These are phyloP conservation scores for Capitulum mitella DNA, from an alignment of 2,888 invertebrate genomes.

Conservation along the genomic window DNA sequence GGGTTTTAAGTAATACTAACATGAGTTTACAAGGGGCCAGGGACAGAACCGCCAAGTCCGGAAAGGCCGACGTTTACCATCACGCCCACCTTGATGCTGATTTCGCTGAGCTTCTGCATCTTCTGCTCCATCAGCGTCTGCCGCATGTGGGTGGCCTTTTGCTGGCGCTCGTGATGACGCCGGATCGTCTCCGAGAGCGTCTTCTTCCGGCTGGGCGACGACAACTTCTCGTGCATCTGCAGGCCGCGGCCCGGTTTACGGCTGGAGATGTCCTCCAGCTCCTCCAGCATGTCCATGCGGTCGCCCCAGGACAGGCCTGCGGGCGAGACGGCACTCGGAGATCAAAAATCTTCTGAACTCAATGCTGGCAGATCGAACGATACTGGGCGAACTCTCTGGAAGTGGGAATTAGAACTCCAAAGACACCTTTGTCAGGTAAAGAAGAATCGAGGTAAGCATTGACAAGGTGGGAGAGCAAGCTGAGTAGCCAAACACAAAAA, in stretches of 20 bases:
- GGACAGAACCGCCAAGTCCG: too few relatives aligned
- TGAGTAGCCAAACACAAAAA: too few relatives aligned
- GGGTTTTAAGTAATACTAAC: too few relatives aligned
- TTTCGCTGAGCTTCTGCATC: conserved; percentile 71
- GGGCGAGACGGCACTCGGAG: neutral
- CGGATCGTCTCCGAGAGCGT: conserved; percentile 55
- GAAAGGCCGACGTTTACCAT: too few relatives aligned
- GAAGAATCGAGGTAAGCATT: too few relatives aligned
- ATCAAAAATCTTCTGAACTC: too few relatives aligned
- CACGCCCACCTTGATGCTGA: conserved; percentile 82
- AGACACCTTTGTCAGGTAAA: too few relatives aligned
- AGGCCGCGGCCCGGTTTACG: conserved; percentile 87
- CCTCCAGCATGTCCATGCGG: conserved; percentile 56
- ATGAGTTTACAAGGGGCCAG: too few relatives aligned
- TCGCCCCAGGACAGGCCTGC: conserved; percentile 19
- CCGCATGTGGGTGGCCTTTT: conserved; percentile 79
- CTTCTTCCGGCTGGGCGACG: conserved; percentile 36
- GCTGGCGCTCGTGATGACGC: conserved; percentile 76
- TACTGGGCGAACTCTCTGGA: too few relatives aligned
- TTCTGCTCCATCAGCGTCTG: conserved; percentile 74
- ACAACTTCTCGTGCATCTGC: conserved; percentile 82
- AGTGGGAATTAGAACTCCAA: too few relatives aligned
- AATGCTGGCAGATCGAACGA: too few relatives aligned
- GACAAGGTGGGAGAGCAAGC: too few relatives aligned
- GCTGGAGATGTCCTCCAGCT: conserved; percentile 56